phyloP scores from a whole-genome alignment of 1,140 invertebrate genomes.

The Lutraria rhynchaena region DNA sequence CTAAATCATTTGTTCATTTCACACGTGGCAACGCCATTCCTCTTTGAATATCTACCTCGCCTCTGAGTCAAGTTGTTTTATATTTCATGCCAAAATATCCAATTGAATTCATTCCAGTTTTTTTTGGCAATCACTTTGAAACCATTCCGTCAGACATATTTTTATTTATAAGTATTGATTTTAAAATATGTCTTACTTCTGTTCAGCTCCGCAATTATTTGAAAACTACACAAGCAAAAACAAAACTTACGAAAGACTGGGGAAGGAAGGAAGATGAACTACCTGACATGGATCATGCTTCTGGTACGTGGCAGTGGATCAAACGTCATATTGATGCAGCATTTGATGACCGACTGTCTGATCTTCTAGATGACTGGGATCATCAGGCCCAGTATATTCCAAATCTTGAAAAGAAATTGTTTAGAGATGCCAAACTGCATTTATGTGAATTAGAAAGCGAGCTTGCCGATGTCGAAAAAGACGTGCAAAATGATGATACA shows the following conservation, averaged over 20 bases:
- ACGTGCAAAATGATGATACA: neutral
- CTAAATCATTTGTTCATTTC: too few relatives aligned
- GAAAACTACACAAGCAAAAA: constrained; percentile 33
- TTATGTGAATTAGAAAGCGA: constrained; percentile 47
- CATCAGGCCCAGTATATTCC: constrained; percentile 17
- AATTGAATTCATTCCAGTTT: too few relatives aligned
- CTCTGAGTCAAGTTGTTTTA: too few relatives aligned
- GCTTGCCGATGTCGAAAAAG: constrained; percentile 36
- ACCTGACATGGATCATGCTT: constrained; percentile 38
- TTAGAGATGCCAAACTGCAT: constrained; percentile 32
- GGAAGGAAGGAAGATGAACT: constrained; percentile 46
- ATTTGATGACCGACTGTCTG: constrained; percentile 45
- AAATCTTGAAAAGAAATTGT: constrained; percentile 42
- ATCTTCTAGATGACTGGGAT: constrained; percentile 56
- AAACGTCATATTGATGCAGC: constrained; percentile 48
- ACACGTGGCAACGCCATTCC: too few relatives aligned
- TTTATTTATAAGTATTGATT: neutral
- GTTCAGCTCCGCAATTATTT: constrained; percentile 26
- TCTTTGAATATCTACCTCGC: too few relatives aligned
- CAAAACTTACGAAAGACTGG: constrained; percentile 39
- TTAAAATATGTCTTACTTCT: neutral
- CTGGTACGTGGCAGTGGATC: constrained; percentile 49
- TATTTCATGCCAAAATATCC: too few relatives aligned
- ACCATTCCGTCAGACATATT: neutral
- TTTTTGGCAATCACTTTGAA: too few relatives aligned